Base-by-base conservation (phyloP, 2,797 vertebrate species). In the Eospalax fontanierii region DNA sequence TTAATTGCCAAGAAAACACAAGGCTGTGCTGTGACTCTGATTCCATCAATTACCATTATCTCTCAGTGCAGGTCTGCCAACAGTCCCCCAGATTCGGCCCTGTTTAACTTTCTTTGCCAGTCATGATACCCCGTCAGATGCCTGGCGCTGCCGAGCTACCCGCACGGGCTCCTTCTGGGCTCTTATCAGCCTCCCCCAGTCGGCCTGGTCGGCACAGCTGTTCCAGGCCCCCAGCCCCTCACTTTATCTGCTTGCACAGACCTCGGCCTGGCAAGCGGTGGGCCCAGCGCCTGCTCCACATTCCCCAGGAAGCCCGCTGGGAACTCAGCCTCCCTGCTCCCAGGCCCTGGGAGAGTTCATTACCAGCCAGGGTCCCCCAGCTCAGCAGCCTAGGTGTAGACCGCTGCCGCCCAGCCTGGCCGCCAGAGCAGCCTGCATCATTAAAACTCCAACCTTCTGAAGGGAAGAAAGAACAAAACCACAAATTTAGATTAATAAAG, bases 171-270 rank as follows among this genome's bases (percentile, higher is more conserved):
- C 98, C 98, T 98, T 98, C 98, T 97, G 97, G 98, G 99, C 98
- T 98, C 99, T 99, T 99, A 99, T 99, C 99, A 99, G 99, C 98
- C 97, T 97, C 98, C 98, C 97, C 98, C 99, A 99, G 99, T 99
- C 99, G 98, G 98, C 98, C 97, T 86, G 98, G 98, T 98, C 98
- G 96, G 98, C 98, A 97, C 99, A 99, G 99, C 99, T 99, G 99
- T 98, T 98, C 89, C 97, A 97, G 98, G 98, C 98, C 97, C 97
- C 97, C 94, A 97, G 96, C 98, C 98, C 98, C 96, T 98, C 98
- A 97, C 99, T 98, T 99, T 99, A 99, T 99, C 99, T 99, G 99
- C 98, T 97, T 70, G 43, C 97, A 80, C 98, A 98, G 98, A 98
- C 98, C 98, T 97, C 94, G 91, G 97, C 98, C 97, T 97, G 98